Base-by-base conservation (phyloP, 2,797 vertebrate species). In the Sebastes oblongus region DNA sequence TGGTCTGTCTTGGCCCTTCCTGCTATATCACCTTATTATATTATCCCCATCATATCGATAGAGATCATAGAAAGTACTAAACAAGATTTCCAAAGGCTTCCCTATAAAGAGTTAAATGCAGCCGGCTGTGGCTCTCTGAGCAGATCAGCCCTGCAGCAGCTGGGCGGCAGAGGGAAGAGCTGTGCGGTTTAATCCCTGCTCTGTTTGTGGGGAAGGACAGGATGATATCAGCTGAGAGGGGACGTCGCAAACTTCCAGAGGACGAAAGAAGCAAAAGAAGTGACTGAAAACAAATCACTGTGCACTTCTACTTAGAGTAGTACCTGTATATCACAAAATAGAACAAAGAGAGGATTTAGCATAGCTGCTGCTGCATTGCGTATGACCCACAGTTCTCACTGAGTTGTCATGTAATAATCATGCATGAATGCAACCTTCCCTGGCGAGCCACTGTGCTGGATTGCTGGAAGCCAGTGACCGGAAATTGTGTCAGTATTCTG, bases 121-220 rank as follows among this genome's bases (percentile, higher is more conserved):
- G 27, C 32, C n/a, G 30, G 27, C 22, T n/a, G 80, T 46, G 32
- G 20, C 58, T 62, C 66, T 67, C 55, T 14, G 9, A 80, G 22
- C 22, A 68, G 52, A 71, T 59, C 73, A 84, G 65, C 20, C 29
- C 68, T 68, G 64, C 42, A 46, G 77, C 32, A 52, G 77, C 32
- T 46, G 75, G 72, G 60, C 72, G 89, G 90, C 84, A 89, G 86
- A 87, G 89, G 90, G 89, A 85, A 89, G 84, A 82, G 18, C 69
- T 78, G 89, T 16, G 66, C n/a, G 72, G 2, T 72, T 66, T 78
- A 76, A 82, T 74, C 73, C 69, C 74, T 58, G 65, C 52, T 66
- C 72, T 24, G 60, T 39, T 9, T 27, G 58, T 56, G 8, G 62
- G 71, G 55, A 77, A 64, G 68, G 32, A 72, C 29, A 30, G 29